phyloP scores from a whole-genome alignment of 2,888 invertebrate genomes.

The Biston stratarius region DNA sequence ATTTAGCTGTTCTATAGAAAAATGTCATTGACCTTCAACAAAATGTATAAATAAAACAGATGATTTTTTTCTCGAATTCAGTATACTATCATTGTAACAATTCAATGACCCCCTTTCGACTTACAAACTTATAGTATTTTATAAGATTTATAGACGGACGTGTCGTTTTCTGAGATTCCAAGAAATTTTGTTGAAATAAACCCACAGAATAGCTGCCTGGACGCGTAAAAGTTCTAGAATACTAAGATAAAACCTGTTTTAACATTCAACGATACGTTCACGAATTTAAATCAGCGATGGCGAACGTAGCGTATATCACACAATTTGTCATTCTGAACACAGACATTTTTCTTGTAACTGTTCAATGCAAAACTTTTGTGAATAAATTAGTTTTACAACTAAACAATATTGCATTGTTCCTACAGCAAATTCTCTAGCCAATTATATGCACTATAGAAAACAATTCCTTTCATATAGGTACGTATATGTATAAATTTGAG shows the following conservation, averaged over 20 bases:
- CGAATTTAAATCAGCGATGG: conserved; percentile 19
- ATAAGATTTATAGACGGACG: not conserved
- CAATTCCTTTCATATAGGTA: too few species aligned
- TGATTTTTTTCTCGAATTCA: too few species aligned
- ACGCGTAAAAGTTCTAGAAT: conserved; percentile 6
- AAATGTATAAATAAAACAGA: too few species aligned
- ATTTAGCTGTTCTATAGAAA: too few species aligned
- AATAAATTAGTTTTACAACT: conserved; percentile 46
- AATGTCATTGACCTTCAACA: too few species aligned
- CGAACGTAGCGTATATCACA: conserved; percentile 49
- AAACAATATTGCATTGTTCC: not conserved
- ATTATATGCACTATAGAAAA: too few species aligned
- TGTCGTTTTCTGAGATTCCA: not conserved
- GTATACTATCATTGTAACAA: too few species aligned
- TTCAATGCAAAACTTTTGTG: conserved; percentile 52
- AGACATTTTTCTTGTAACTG: conserved; percentile 51
- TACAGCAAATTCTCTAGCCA: not conserved
- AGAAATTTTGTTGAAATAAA: not conserved
- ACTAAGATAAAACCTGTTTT: conserved; percentile 30
- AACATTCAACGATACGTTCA: conserved; percentile 24
- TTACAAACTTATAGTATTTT: not conserved
- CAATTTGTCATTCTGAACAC: conserved; percentile 36
- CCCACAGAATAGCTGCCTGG: not conserved
- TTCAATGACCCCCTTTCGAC: too few species aligned
- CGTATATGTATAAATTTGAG: too few species aligned